Conservation (phyloP, 1,140 invertebrate genomes). For the Drosophila lacertosa region DNA sequence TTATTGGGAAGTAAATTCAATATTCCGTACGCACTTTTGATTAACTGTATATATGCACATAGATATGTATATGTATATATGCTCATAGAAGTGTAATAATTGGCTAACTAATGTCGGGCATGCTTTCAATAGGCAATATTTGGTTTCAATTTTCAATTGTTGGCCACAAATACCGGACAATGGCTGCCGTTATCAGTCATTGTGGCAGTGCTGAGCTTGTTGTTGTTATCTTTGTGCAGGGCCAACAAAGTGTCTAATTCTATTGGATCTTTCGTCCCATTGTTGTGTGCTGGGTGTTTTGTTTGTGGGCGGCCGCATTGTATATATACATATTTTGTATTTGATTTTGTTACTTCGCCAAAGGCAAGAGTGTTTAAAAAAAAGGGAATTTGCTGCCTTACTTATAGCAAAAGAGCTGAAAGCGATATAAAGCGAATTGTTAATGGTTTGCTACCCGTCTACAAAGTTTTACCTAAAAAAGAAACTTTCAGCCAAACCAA, state of each 20-base stretch:
- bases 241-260: constrained; percentile 42
- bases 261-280: constrained; percentile 39
- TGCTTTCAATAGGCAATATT: constrained; percentile 48
- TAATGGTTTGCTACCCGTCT: constrained; percentile 18
- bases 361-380: constrained; percentile 13
- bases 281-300: constrained; percentile 35
- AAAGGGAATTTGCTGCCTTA: constrained; percentile 13
- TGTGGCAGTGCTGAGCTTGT: constrained; percentile 33
- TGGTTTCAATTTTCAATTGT: constrained; percentile 69
- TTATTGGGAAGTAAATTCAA: neutral
- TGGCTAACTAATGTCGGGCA: constrained; percentile 16
- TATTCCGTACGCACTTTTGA: neutral
- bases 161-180: constrained; percentile 52
- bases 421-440: constrained; percentile 41
- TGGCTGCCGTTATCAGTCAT: constrained; percentile 47
- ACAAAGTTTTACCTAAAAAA: constrained; percentile 20
- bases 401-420: constrained; percentile 6
- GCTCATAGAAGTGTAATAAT: neutral
- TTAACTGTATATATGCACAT: neutral
- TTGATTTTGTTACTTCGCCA: neutral
- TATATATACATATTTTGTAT: constrained; percentile 2
- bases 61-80: too few relatives aligned
- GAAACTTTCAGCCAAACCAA: constrained; percentile 13
- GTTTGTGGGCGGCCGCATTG: constrained; percentile 15
- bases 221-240: constrained; percentile 36